Evolutionary conservation across 1,140 invertebrate genomes (phyloP).

Genomic region (Bombus cullumanus): DNA sequence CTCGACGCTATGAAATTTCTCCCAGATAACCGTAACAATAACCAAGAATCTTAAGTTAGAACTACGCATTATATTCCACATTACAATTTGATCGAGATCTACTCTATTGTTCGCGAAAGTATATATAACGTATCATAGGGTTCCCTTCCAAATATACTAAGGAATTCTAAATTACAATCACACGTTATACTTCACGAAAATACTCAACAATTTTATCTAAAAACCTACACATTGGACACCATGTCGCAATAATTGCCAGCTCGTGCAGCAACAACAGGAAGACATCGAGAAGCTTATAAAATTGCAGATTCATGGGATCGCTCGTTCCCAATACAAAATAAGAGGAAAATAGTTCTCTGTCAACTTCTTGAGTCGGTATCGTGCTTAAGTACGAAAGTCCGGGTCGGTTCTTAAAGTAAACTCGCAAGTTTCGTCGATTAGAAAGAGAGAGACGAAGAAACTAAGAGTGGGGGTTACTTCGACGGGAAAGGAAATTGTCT

Average conservation of each 20-base stretch:
- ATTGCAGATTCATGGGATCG: neutral
- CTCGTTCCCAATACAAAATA: neutral
- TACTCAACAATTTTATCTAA: neutral
- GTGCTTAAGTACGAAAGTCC: neutral
- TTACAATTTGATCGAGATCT: too few relatives aligned
- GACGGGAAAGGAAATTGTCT: constrained; percentile 35
- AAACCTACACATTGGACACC: too few relatives aligned
- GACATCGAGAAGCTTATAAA: neutral
- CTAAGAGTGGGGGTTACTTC: neutral
- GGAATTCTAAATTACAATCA: too few relatives aligned
- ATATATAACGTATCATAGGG: too few relatives aligned
- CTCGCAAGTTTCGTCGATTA: neutral
- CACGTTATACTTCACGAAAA: neutral
- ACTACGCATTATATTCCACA: too few relatives aligned
- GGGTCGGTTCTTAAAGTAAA: constrained; percentile 23
- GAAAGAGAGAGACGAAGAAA: neutral
- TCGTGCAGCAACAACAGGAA: neutral
- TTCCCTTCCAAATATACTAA: too few relatives aligned
- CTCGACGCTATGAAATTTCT: too few relatives aligned
- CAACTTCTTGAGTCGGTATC: too few relatives aligned
- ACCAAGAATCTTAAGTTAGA: too few relatives aligned
- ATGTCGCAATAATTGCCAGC: too few relatives aligned
- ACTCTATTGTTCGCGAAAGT: too few relatives aligned
- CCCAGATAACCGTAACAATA: neutral
- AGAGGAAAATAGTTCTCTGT: neutral